Evolutionary conservation across 2,888 invertebrate species (phyloP).

Genomic region (Drosophila nr. perissopoda): DNA sequence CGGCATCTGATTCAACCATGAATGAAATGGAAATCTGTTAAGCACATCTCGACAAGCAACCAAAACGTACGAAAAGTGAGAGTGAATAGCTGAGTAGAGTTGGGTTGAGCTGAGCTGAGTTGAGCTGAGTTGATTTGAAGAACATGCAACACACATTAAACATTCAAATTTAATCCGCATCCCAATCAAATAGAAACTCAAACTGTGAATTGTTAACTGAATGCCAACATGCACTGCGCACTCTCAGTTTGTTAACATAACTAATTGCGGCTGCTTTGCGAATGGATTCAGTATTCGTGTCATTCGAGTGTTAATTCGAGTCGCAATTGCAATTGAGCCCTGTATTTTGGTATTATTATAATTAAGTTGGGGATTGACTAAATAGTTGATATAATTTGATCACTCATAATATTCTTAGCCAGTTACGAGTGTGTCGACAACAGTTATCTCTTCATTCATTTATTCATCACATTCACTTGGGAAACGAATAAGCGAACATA

Average conservation of each 20-base stretch:
- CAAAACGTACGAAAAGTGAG: constrained; percentile 39
- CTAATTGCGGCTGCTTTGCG: neutral
- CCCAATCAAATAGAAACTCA: constrained; percentile 24
- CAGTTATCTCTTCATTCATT: neutral
- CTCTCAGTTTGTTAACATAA: neutral
- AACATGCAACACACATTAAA: constrained; percentile 27
- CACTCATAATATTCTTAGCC: neutral
- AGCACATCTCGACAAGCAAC: constrained; percentile 13
- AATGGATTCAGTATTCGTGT: neutral
- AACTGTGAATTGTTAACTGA: constrained; percentile 17
- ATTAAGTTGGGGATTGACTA: neutral
- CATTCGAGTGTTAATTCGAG: neutral
- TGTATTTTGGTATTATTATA: neutral
- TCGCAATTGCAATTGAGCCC: neutral
- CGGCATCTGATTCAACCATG: constrained; percentile 42
- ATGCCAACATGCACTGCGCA: neutral
- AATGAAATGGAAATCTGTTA: constrained; percentile 70
- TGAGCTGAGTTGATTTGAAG: constrained; percentile 9
- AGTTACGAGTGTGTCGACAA: neutral
- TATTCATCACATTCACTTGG: neutral
- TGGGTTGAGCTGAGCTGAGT: neutral
- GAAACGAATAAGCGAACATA: neutral
- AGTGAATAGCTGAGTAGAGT: constrained; percentile 6
- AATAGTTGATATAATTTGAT: neutral
- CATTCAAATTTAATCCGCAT: constrained; percentile 17